A percentile compares a stretch with the other conserved stretches of the same genome.
phyloP scores from a whole-genome alignment of 2,888 invertebrate genomes.

The Mythimna loreyi region DNA sequence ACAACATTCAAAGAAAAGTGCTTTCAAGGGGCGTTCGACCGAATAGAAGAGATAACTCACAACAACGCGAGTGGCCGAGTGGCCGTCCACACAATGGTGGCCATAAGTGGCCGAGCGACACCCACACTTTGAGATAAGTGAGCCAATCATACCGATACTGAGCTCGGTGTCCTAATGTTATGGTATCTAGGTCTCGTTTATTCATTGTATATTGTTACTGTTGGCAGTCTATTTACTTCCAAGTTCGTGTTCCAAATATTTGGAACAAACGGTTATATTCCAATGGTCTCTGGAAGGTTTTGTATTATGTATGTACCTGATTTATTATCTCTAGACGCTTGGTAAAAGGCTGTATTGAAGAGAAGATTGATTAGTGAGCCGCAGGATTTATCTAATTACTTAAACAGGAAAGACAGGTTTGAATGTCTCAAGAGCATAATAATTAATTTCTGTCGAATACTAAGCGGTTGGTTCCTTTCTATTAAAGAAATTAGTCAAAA shows the following conservation, averaged over 20 bases:
- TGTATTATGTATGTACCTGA: not conserved
- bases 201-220: conserved; percentile 5
- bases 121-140: conserved; percentile 15
- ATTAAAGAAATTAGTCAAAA: conserved; percentile 1
- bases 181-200: conserved; percentile 11
- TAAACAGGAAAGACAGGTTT: too few relatives aligned
- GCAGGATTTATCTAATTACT: conserved; percentile 1
- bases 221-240: conserved; percentile 16
- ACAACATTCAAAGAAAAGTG: conserved; percentile 18
- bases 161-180: conserved; percentile 3
- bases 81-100: not conserved
- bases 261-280: not conserved
- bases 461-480: not conserved
- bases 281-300: conserved; percentile 6
- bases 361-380: conserved; percentile 1
- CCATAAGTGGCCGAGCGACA: conserved; percentile 11
- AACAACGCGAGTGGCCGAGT: not conserved
- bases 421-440: not conserved
- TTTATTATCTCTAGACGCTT: conserved; percentile 9
- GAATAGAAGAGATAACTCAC: conserved; percentile 27
- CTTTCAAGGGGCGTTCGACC: conserved; percentile 3
- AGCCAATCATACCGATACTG: conserved; percentile 12
- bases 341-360: not conserved
- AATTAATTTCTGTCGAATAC: not conserved
- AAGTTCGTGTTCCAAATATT: conserved; percentile 11